Evolutionary conservation across 2,797 vertebrate species (phyloP).

Genomic region (Siniperca undulata): DNA sequence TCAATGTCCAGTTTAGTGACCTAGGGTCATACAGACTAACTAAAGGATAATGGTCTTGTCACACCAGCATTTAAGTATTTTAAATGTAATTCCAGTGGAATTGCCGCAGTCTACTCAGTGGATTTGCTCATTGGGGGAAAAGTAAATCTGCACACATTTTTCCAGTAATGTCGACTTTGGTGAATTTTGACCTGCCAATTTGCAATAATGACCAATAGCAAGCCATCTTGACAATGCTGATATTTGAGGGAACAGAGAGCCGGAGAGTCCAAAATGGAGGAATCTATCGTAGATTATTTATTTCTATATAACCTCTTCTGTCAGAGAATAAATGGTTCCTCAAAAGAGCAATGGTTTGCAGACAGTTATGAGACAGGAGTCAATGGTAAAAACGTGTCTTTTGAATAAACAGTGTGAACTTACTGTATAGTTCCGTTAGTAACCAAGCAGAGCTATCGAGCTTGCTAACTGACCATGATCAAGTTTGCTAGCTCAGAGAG

Average conservation of each 20-base stretch:
- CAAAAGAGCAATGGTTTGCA: neutral
- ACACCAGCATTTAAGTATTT: neutral
- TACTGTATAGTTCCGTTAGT: neutral
- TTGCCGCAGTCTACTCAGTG: no score
- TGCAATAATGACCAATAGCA: neutral
- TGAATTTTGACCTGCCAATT: neutral
- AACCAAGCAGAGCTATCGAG: neutral
- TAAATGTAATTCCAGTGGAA: neutral
- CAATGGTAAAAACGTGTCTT: no score
- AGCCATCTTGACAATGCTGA: neutral
- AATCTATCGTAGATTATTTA: neutral
- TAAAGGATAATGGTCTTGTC: neutral
- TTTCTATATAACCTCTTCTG: neutral
- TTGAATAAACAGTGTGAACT: neutral
- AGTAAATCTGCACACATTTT: neutral
- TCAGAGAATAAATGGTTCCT: neutral
- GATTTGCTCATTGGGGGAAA: neutral
- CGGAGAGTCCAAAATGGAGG: neutral
- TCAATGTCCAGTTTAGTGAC: no score
- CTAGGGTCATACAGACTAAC: no score
- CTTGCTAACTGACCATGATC: neutral
- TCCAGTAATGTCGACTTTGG: neutral
- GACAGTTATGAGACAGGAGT: neutral
- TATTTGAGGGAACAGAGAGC: neutral
- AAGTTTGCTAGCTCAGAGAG: neutral